A percentile compares a stretch with the other conserved stretches of the same genome.
phyloP scores from a whole-genome alignment of 1,140 invertebrate species.

The Drosophila nebulosa region DNA sequence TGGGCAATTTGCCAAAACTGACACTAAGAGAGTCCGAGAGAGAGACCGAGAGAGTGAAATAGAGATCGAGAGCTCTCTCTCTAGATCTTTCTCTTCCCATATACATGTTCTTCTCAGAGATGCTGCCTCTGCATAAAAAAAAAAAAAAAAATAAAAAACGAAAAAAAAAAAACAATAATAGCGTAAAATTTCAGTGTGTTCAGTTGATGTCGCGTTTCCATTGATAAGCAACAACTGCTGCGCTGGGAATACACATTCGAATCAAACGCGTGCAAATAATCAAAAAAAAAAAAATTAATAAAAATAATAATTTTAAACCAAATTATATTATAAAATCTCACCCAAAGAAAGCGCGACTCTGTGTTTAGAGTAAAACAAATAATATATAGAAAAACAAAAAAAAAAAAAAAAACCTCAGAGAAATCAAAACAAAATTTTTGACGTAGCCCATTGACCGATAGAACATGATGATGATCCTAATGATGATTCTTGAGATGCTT shows the following conservation, averaged over 20 bases:
- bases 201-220: conserved; percentile 65
- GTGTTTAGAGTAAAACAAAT: not conserved
- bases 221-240: conserved; percentile 57
- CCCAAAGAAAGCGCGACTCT: conserved; percentile 7
- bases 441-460: conserved; percentile 33
- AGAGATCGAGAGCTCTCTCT: conserved; percentile 6
- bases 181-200: not conserved
- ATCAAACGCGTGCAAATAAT: conserved; percentile 26
- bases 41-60: not conserved
- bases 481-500: not conserved
- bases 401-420: not conserved
- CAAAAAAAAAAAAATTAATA: conserved; percentile 27
- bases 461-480: not conserved
- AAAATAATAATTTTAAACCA: conserved; percentile 16
- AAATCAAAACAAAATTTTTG: conserved; percentile 48
- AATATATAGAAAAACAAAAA: not conserved
- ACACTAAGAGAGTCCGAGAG: not conserved
- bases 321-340: conserved; percentile 4
- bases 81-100: not conserved
- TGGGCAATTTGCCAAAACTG: conserved; percentile 47
- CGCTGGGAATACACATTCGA: conserved; percentile 5
- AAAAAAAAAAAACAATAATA: not conserved
- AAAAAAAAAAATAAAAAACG: not conserved
- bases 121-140: conserved; percentile 33
- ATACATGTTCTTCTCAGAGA: conserved; percentile 8